phyloP scores from a whole-genome alignment of 2,113 vertebrate species.

The Chloropsis hardwickii region DNA sequence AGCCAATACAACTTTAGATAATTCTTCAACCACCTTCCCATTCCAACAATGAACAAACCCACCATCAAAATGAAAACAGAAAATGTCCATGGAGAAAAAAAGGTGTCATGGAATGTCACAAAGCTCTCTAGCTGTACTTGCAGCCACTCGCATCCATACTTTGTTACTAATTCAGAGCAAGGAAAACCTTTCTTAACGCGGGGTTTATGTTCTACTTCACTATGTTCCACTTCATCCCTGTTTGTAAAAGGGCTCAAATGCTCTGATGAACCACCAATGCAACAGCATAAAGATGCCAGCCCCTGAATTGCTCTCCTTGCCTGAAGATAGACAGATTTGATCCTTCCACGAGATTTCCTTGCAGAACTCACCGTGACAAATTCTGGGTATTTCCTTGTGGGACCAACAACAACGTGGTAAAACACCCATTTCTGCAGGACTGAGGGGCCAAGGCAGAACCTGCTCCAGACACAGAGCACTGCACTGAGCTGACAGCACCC shows the following conservation, averaged over 20 bases:
- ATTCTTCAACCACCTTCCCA: neutral
- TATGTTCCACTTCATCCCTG: neutral
- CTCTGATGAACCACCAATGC: neutral
- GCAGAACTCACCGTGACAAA: accelerated
- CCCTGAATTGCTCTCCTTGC: neutral
- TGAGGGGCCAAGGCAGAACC: neutral
- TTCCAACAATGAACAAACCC: neutral
- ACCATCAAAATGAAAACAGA: neutral
- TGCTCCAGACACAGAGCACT: neutral
- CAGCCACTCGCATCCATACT: neutral
- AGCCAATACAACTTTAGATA: neutral
- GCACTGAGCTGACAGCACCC: neutral
- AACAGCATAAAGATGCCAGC: neutral
- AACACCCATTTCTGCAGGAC: neutral
- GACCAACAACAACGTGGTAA: neutral
- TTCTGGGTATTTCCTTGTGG: neutral
- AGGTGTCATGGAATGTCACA: neutral
- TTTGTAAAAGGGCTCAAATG: neutral
- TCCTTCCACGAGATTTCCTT: neutral
- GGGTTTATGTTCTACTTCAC: neutral
- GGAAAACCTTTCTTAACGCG: accelerated
- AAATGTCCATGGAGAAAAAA: neutral
- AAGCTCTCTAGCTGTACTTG: neutral
- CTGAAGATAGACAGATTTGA: neutral
- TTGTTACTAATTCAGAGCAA: neutral